Evolutionary conservation across 2,797 vertebrate species (phyloP), one percentile per base, ranked within the genome.

Genomic region (Melanotaenia nigrans): DNA sequence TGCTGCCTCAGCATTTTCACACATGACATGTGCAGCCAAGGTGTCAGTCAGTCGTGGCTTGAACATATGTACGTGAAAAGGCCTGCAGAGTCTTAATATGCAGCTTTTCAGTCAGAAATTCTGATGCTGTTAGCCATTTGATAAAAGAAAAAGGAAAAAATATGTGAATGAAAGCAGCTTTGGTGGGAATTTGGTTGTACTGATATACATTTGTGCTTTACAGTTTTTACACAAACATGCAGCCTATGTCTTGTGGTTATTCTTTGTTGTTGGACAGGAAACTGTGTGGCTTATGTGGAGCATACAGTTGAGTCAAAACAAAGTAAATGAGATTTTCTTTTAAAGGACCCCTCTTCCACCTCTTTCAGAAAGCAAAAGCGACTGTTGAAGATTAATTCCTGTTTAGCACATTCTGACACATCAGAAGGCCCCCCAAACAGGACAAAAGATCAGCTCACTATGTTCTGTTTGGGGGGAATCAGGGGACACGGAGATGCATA

Each of bases 381-480:
- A 61, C 30, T 75, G 61, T 57, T 59, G 61, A 86, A 83, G 82
- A 90, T 85, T 73, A 77, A 86, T 88, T 90, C 66, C 73, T 84
- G 36, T 84, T 89, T 81, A 86, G 89, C 82, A 82, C 78, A 73
- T 71, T 32, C 66, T 83, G 84, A 90, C 81, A 85, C 78, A 87
- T 79, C 49, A 49, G 70, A 82, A 57, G 67, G 76, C 73, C 80
- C 75, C 75, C 71, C 66, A 84, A 89, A 89, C 78, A 87, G 71
- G 45, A 88, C 84, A 88, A 85, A 87, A 84, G 80, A 62, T 80
- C 76, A 81, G 75, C 64, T 87, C 77, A 68, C 58, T 74, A 47
- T 66, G 75, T 78, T 73, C 77, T 69, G 75, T 68, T 57, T 75
- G 69, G 36, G 53, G 55, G 62, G 63, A 62, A 61, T 57, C n/a